phyloP scores from a whole-genome alignment of 2,797 vertebrate genomes.

The Hapalemur alaotrensis region DNA sequence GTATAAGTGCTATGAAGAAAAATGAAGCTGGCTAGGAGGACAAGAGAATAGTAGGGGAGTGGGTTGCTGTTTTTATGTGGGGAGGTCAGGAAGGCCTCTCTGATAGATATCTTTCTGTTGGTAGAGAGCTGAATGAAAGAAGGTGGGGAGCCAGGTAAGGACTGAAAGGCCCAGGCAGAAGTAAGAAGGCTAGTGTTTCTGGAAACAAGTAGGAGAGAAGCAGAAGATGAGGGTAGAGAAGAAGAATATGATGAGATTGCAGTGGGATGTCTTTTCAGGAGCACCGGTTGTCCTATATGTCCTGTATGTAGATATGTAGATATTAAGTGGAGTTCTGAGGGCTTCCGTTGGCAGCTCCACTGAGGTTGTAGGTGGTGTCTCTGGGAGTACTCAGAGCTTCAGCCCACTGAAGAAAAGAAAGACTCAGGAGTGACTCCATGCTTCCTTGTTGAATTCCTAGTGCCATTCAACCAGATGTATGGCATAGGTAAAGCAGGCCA shows the following conservation, averaged over 20 bases:
- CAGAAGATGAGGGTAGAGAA: not conserved
- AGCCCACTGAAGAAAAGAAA: not conserved
- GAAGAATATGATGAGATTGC: not conserved
- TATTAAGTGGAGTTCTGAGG: not conserved
- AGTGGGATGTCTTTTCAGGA: not conserved
- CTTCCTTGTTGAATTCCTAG: not conserved
- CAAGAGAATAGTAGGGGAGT: not conserved
- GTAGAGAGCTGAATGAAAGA: not conserved
- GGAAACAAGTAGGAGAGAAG: not conserved
- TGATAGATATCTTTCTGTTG: not conserved
- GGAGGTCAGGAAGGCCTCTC: not conserved
- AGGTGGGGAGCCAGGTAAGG: not conserved
- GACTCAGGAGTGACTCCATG: not conserved
- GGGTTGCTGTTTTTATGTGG: not conserved
- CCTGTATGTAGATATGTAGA: not conserved
- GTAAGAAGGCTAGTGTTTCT: not conserved
- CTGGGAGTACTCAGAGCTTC: not conserved
- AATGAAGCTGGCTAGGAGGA: not conserved
- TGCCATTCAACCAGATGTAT: not conserved
- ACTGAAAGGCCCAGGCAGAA: not conserved
- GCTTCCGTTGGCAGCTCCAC: not conserved
- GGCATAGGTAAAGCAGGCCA: not conserved
- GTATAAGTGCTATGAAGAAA: not conserved
- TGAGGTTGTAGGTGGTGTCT: fast-evolving
- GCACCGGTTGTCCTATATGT: not conserved